Base-by-base conservation (phyloP, 2,888 invertebrate genomes). In the Herminia tarsipennalis region DNA sequence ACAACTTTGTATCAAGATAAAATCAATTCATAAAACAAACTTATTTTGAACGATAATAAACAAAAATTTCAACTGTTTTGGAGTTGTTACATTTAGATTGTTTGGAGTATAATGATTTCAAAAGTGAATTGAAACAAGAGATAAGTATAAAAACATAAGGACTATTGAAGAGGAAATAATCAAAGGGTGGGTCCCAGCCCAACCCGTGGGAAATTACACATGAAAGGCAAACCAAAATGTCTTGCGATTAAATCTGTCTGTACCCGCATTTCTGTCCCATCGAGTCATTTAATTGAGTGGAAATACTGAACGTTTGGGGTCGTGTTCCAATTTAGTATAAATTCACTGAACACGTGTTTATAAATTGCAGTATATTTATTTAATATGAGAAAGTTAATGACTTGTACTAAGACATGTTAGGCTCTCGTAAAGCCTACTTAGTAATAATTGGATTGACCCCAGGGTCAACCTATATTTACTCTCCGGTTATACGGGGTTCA, bases 261-360 rank as follows among this genome's bases (percentile, higher is more conserved):
- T 71, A 65, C 76, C 76, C 76, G 70, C 74, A 72, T 78, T 83
- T 83, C 85, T 81, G 70, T 81, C 71, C 78, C 82, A 83, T 83
- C 82, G 81, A 76, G 68, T 76, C 71, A 78, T 81, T 82, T 81
- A 86, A 85, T 86, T 82, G 84, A 73, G 76, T 78, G 83, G 84
- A 84, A 84, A 83, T 70, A 68, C 73, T 73, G 68, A 71, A 73
- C 70, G 67, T 61, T 73, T 71, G 61, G 72, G 69, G 63, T 73
- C 67, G 56, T 69, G 70, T 64, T 70, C 70, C 71, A 74, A 74
- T 78, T 73, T 72, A 64, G 61, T 70, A 69, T 72, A 73, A 76
- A 72, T 66, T 66, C 66, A 59, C 53, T 64, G 70, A 70, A 73
- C 73, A 70, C 69, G 59, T 69, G 70, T 61, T 64, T 56, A 49